Evolutionary conservation across 1,140 invertebrate species (phyloP), one percentile per base, ranked within the genome.

Genomic region (Neotoxoptera formosana): DNA sequence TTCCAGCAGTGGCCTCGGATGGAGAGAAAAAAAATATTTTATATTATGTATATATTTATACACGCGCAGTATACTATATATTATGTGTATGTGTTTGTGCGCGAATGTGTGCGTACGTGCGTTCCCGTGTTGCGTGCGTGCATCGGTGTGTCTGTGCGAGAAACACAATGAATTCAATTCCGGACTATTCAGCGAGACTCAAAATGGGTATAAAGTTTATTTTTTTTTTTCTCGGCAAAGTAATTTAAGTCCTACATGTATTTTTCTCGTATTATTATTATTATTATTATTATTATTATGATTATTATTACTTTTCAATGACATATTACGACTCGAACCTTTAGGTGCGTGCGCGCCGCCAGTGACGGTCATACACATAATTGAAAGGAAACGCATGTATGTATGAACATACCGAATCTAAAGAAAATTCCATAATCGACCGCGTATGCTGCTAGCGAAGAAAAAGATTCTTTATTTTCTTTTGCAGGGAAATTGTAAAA

Each of bases 131-230:
- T 67, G 9, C 47, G 25, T 45, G 30, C n/a, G 47, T 36, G 20
- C 81, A 36, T 36, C 81, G 9, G 36, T 36, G 36, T 36, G n/a
- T 56, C 45, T 47, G 86, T 89, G 48, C 41, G 25, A 86, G 14
- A 48, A 17, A 60, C 34, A 84, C 81, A 93, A 93, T 84, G 91
- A 93, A 93, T 93, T 93, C 91, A 84, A 93, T 93, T 93, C 91
- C 91, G 60, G 90, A 83, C 90, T 83, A 84, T 93, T 83, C 76
- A 93, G 47, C 76, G 67, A 86, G 67, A 86, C 76, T 56, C n/a
- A 23, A 41, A 86, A 93, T 23, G 91, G 81, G 91, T 56, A 93
- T 51, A 86, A 53, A 93, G 91, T 93, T 93, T 48, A 60, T 67
- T 76, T 90, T 41, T 30, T 30, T 56, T 48, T 11, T 51, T 9